A percentile compares a stretch with the other conserved stretches of the same genome.
phyloP scores from a whole-genome alignment of 2,888 invertebrate species.

The Falcaria lacertinaria region DNA sequence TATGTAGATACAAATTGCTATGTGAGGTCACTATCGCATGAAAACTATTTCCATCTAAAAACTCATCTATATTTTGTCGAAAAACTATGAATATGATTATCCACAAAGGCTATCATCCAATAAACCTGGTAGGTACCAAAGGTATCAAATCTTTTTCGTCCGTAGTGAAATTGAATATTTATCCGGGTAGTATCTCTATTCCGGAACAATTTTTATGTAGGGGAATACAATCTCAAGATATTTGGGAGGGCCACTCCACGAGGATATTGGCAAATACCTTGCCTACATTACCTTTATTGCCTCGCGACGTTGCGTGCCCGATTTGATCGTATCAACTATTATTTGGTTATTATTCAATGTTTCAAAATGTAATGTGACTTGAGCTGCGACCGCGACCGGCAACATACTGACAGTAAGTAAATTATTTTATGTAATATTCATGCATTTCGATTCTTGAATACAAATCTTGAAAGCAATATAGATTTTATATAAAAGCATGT shows the following conservation, averaged over 20 bases:
- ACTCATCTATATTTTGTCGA: constrained; percentile 55
- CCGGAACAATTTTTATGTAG: constrained; percentile 78
- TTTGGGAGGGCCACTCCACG: constrained; percentile 76
- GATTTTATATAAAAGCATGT: background rate
- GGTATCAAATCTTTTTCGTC: constrained; percentile 79
- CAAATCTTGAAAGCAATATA: constrained; percentile 1
- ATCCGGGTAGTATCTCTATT: constrained; percentile 79
- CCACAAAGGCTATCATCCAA: constrained; percentile 76
- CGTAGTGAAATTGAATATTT: constrained; percentile 79
- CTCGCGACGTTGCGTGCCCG: constrained; percentile 66
- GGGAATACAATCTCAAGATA: constrained; percentile 77
- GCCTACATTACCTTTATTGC: constrained; percentile 78
- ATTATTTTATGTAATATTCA: constrained; percentile 23
- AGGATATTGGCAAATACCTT: constrained; percentile 77
- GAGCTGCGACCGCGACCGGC: constrained; percentile 32
- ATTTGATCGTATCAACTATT: constrained; percentile 65
- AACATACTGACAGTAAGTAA: constrained; percentile 28
- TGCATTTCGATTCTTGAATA: constrained; percentile 1
- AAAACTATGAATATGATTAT: constrained; percentile 78
- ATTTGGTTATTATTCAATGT: constrained; percentile 65
- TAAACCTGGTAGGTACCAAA: constrained; percentile 73
- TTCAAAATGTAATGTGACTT: constrained; percentile 53
- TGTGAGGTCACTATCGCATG: constrained; percentile 33
- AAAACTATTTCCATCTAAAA: constrained; percentile 51
- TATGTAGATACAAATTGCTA: constrained; percentile 19